Conservation (phyloP, 2,113 vertebrate species). For the Mesembrinibis cayennensis region DNA sequence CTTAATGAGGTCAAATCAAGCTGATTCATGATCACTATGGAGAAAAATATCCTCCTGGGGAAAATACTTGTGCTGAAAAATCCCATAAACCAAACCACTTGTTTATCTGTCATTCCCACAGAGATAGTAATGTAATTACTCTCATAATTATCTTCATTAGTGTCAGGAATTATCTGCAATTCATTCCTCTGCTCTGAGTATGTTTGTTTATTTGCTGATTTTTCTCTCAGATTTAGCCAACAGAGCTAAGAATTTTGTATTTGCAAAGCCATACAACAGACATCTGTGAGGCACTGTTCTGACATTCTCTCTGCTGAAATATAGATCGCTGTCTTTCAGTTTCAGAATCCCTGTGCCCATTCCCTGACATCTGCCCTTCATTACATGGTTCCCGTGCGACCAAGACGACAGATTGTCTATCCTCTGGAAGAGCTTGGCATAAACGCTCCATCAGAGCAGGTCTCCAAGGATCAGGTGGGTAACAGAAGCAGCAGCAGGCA, state of each 20-base stretch:
- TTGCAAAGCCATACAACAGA: slow-evolving; percentile 62
- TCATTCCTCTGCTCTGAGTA: slow-evolving; percentile 85
- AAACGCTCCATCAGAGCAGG: slow-evolving; percentile 84
- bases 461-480: slow-evolving; percentile 89
- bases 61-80: slow-evolving; percentile 84
- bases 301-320: slow-evolving; percentile 77
- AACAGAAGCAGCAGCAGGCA: slow-evolving; percentile 75
- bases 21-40: slow-evolving; percentile 77
- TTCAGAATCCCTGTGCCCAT: slow-evolving; percentile 81
- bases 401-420: slow-evolving; percentile 93
- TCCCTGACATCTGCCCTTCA: slow-evolving; percentile 86
- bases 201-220: slow-evolving; percentile 81
- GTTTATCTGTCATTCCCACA: slow-evolving; percentile 98
- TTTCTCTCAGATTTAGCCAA: slow-evolving; percentile 77
- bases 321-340: slow-evolving; percentile 73
- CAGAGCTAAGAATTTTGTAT: slow-evolving; percentile 72
- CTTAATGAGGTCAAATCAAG: slow-evolving; percentile 78
- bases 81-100: slow-evolving; percentile 90
- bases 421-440: slow-evolving; percentile 90
- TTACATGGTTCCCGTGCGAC: slow-evolving; percentile 89
- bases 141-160: slow-evolving; percentile 98
- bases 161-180: slow-evolving; percentile 92
- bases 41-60: slow-evolving; percentile 78
- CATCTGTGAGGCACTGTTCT: slow-evolving; percentile 72
- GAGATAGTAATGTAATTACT: slow-evolving; percentile 99